Evolutionary conservation across 2,888 invertebrate species (phyloP).

Genomic region (Cylindroiulus punctatus): DNA sequence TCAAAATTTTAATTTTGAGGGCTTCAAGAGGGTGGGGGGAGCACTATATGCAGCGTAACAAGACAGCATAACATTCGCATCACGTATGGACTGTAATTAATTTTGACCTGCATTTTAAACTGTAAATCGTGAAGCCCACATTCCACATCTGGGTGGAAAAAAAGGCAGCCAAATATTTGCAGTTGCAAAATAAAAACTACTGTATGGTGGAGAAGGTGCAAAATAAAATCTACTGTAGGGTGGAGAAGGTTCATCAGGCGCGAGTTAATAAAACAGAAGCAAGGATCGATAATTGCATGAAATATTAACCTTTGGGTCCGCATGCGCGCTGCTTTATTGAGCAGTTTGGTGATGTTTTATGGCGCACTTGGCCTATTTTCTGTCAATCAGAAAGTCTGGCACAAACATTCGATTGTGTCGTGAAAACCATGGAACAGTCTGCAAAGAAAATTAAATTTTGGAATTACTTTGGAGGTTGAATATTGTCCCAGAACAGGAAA

Average conservation of each 20-base stretch:
- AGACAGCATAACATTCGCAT: not conserved
- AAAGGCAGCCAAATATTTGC: not conserved
- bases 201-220: too few species aligned
- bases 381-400: not conserved
- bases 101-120: not conserved
- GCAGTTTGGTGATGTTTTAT: not conserved
- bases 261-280: not conserved
- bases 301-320: not conserved
- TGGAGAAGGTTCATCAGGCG: not conserved
- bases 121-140: not conserved
- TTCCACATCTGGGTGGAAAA: not conserved
- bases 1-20: too few species aligned
- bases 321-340: not conserved
- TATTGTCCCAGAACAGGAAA: too few species aligned
- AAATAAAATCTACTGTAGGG: too few species aligned
- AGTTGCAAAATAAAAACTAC: not conserved
- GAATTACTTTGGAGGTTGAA: too few species aligned
- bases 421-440: too few species aligned
- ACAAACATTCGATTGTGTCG: too few species aligned
- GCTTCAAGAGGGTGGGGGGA: too few species aligned
- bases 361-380: slow-evolving; percentile 11
- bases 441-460: too few species aligned
- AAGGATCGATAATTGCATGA: slow-evolving; percentile 3
- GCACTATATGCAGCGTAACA: not conserved
- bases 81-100: slow-evolving; percentile 31